Base-by-base conservation (phyloP, 2,797 vertebrate genomes). In the Ibycter americanus region DNA sequence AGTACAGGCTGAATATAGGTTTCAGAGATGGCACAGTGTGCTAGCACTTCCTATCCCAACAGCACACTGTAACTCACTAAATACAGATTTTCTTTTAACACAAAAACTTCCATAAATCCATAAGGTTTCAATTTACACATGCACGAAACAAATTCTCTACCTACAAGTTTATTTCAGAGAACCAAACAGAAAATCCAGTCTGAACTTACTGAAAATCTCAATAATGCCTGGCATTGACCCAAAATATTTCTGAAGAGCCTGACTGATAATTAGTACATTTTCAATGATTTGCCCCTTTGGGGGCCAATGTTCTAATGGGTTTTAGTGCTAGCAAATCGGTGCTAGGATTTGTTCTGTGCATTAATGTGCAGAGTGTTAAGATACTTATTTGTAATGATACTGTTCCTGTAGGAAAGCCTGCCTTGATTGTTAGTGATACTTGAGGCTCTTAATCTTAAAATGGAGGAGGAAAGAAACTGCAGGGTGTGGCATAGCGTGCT, bases 401-500 rank as follows among this genome's bases (percentile, higher is more conserved):
- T 92, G 66, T 91, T 97, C 72, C 84, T 94, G 77, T 95, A 95
- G 52, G 90, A 93, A 87, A 94, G 94, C 87, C 94, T 95, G 92
- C 27, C 46, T 97, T 97, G 89, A 95, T 97, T 97, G 78, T 94
- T 85, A 97, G 92, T 95, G 96, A 94, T 96, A 89, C 94, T 91
- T 95, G 89, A 97, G 72, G 56, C 92, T 79, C 95, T 96, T 84
- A 94, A 96, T 96, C 92, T 95, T 90, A 89, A 87, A 96, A 95
- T 42, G 23, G 90, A 91, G 49, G 29, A 84, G 63, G 58, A 93
- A 61, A 95, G 77, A 95, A 95, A 90, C 78, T 91, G 89, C 94
- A 93, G 88, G 94, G 92, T 96, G 91, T 95, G 91, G 87, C 81
- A 87, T 26, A 88, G 62, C 29, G 58, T 88, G 74, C 67, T 63